These are phyloP conservation scores for Nymphalis polychloros DNA, from an alignment of 2,888 invertebrate species.

Conservation along the genomic window DNA sequence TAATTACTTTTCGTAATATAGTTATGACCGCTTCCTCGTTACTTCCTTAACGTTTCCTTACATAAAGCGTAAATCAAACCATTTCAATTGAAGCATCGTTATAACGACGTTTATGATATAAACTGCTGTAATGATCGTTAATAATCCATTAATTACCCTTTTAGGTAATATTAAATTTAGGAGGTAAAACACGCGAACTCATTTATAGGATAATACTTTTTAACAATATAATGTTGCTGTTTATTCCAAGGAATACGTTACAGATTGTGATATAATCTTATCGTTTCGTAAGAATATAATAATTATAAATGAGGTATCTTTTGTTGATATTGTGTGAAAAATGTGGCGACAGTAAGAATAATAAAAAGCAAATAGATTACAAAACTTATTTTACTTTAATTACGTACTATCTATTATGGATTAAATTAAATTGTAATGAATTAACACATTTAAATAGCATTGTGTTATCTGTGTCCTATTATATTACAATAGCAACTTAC, in stretches of 20 bases:
- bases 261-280: too few relatives aligned
- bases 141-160: neutral
- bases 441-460: neutral
- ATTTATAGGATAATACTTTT: neutral
- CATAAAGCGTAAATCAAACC: neutral
- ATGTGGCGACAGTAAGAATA: neutral
- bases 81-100: slow-evolving; percentile 1
- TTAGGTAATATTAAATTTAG: neutral
- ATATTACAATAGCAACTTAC: neutral
- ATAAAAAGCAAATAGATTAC: neutral
- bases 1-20: neutral
- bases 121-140: slow-evolving; percentile 1
- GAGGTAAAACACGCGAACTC: neutral
- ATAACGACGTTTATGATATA: neutral
- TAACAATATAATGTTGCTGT: neutral
- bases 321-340: neutral
- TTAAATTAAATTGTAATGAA: neutral
- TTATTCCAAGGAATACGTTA: too few relatives aligned
- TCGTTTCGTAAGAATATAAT: too few relatives aligned
- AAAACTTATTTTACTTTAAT: neutral
- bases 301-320: neutral
- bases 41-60: neutral
- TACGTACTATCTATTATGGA: neutral
- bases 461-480: neutral
- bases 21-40: slow-evolving; percentile 2